phyloP scores from a whole-genome alignment of 2,797 vertebrate species.

The Intellagama lesueurii region DNA sequence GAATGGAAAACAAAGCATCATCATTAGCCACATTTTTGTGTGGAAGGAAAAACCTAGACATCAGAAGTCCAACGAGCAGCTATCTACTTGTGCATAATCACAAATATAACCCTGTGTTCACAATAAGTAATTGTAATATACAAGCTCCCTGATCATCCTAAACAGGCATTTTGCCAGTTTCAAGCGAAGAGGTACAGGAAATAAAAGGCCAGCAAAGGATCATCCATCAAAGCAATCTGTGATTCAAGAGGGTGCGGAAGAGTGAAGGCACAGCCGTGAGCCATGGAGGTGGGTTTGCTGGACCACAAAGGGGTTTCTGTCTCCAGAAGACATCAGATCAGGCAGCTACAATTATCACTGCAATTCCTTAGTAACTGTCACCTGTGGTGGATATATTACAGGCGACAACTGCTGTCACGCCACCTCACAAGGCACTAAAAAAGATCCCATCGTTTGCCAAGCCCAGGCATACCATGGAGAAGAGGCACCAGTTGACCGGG shows the following conservation, averaged over 20 bases:
- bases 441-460: constrained; percentile 77
- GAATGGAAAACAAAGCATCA: too few species aligned
- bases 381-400: constrained; percentile 92
- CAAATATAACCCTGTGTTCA: too few species aligned
- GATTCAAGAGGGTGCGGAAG: constrained; percentile 70
- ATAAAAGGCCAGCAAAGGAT: not conserved
- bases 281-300: constrained; percentile 67
- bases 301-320: constrained; percentile 73
- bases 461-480: constrained; percentile 74
- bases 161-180: not conserved
- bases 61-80: too few species aligned
- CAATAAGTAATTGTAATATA: not conserved
- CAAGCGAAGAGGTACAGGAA: not conserved
- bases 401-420: constrained; percentile 83
- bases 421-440: constrained; percentile 83
- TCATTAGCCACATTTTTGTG: too few species aligned
- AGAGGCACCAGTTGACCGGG: constrained; percentile 81
- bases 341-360: constrained; percentile 79
- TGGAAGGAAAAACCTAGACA: too few species aligned
- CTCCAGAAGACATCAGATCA: constrained; percentile 81
- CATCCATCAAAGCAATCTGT: constrained; percentile 3
- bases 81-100: too few species aligned
- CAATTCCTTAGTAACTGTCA: constrained; percentile 82
- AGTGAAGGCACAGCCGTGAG: constrained; percentile 39
- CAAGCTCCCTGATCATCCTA: not conserved